Conservation (phyloP, 2,797 vertebrate species). For the Etheostoma perlongum region DNA sequence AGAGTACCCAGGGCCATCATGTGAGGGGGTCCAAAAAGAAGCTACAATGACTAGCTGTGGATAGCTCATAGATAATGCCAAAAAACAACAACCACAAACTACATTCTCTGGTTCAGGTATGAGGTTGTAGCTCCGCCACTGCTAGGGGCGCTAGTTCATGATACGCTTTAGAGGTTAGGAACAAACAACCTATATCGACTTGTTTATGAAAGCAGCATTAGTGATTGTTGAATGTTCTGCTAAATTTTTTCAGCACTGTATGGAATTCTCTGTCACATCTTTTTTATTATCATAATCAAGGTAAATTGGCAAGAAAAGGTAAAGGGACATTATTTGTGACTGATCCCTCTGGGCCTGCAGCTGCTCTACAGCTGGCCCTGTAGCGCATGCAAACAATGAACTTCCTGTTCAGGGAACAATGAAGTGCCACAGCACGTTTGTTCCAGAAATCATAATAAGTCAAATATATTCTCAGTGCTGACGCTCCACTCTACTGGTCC, state of each 20-base stretch:
- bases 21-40: too few species aligned
- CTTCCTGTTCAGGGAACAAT: constrained; percentile 15
- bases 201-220: background rate
- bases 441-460: constrained; percentile 6
- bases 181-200: too few species aligned
- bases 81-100: too few species aligned
- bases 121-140: too few species aligned
- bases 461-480: background rate
- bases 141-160: too few species aligned
- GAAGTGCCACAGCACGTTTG: constrained; percentile 18
- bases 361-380: constrained; percentile 5
- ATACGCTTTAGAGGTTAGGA: too few species aligned
- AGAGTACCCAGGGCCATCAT: too few species aligned
- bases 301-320: background rate
- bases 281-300: constrained; percentile 14
- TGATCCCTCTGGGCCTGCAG: background rate
- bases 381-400: background rate
- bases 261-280: background rate
- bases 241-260: background rate
- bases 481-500: background rate
- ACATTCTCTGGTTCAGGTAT: too few species aligned
- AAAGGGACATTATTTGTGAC: background rate
- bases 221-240: background rate
- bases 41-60: too few species aligned
- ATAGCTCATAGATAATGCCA: too few species aligned